Conservation (phyloP, 2,888 invertebrate genomes). For the Eristalis tenax region DNA sequence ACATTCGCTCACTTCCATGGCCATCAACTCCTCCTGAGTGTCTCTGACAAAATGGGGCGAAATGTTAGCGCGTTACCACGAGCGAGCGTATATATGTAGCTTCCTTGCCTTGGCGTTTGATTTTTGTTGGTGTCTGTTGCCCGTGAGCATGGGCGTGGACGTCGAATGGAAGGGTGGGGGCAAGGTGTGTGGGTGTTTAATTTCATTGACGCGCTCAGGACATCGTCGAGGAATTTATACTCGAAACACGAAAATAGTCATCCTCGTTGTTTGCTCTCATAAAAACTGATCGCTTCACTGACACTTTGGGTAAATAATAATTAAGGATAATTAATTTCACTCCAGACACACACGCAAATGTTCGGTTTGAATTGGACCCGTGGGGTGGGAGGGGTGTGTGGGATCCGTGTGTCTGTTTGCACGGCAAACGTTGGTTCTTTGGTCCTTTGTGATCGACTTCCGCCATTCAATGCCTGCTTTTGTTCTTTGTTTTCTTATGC, state of each 20-base stretch:
- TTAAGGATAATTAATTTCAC: conserved; percentile 71
- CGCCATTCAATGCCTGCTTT: conserved; percentile 32
- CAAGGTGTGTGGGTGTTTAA: conserved; percentile 28
- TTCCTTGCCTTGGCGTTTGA: neutral
- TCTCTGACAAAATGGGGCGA: neutral
- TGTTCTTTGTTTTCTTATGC: conserved; percentile 46
- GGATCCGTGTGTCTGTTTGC: conserved; percentile 40
- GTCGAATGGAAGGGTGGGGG: conserved; percentile 9
- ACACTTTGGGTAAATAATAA: conserved; percentile 67
- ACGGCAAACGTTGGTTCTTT: conserved; percentile 34
- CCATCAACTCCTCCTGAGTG: conserved; percentile 2
- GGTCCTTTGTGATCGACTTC: conserved; percentile 51
- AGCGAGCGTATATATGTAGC: too few relatives aligned
- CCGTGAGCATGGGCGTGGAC: neutral
- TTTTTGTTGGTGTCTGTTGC: neutral
- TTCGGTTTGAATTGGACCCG: conserved; percentile 18
- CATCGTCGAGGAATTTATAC: conserved; percentile 35
- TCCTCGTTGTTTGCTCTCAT: conserved; percentile 57
- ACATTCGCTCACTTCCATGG: conserved; percentile 47
- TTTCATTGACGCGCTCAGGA: conserved; percentile 17
- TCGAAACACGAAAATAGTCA: conserved; percentile 44
- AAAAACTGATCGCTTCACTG: conserved; percentile 67
- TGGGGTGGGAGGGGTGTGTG: neutral
- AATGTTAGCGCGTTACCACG: too few relatives aligned
- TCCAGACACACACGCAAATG: conserved; percentile 19